Base-by-base conservation (phyloP, 2,797 vertebrate species). In the Borostomias antarcticus region DNA sequence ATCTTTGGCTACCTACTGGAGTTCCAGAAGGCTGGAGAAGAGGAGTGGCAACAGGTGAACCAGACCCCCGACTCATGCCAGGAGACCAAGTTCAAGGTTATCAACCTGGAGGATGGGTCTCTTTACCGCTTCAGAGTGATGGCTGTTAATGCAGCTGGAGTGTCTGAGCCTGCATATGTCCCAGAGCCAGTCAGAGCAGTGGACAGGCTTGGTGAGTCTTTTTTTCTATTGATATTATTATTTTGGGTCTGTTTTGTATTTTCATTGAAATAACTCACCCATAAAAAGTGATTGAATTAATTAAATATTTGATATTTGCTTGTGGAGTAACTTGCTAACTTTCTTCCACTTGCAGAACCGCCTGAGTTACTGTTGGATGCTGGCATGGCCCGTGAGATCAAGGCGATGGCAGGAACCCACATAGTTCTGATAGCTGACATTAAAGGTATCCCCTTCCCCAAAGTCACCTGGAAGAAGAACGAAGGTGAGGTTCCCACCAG, bases 1-100 rank as follows among this genome's bases (percentile, higher is more conserved):
- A 98, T 99, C 86, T 93, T 97, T 48, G 98, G 98, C 72, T 99
- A 99, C 75, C 93, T 99, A 50, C 72, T 99, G 74, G 98, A 99
- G 74, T 98, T 94, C 86, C 96, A 96, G 89, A 96, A 95, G 77
- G 93, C 95, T 77, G 96, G 95, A 83, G 94, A 95, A n/a, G 96
- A 98, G 74, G 97, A 96, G 25, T 99, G 97, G 97, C 85, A 74
- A 47, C 95, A 95, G 87, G 96, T 95, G 59, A 99, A 99, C 84
- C 94, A 97, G 59, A 95, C 95, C 72, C 93, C 97, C 69, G 97
- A 99, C 77, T 96, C 97, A 45, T 99, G 98, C 81, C 96, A 95
- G 84, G 94, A 96, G 68, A 96, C 95, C 73, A 95, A 89, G 70
- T 98, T 95, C 69, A 97, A 93, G 88, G 94, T 98, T 54, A 91